Conservation (phyloP, 2,797 vertebrate genomes). For the Muraenolepis orangiensis region DNA sequence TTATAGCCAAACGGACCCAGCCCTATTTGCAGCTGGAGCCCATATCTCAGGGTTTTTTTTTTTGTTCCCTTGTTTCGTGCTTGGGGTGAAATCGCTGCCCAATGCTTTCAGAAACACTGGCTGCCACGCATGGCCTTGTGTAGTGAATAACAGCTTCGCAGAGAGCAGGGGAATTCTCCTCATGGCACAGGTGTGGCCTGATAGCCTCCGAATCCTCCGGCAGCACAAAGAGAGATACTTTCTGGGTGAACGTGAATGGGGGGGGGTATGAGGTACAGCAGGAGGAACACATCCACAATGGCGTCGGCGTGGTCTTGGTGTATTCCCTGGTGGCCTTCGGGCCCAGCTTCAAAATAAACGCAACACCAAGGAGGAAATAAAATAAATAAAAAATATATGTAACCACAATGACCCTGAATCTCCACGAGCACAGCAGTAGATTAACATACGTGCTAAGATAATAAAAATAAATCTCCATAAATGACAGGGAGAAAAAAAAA, state of each 20-base stretch:
- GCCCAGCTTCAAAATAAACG: constrained; percentile 59
- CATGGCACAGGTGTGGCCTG: constrained; percentile 68
- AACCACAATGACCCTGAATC: constrained; percentile 64
- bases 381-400: no score
- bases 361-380: constrained; percentile 56
- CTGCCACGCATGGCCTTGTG: constrained; percentile 67
- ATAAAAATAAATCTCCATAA: no score
- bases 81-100: constrained; percentile 20
- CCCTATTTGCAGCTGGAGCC: constrained; percentile 7
- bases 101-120: constrained; percentile 63
- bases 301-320: constrained; percentile 60
- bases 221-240: constrained; percentile 66
- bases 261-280: constrained; percentile 59
- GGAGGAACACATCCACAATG: constrained; percentile 66
- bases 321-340: constrained; percentile 70
- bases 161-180: constrained; percentile 68
- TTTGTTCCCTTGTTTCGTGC: not conserved
- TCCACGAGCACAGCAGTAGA: constrained; percentile 36
- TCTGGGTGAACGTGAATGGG: constrained; percentile 61
- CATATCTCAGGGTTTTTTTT: not conserved
- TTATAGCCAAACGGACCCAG: constrained; percentile 27
- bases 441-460: constrained; percentile 50
- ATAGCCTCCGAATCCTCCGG: constrained; percentile 65
- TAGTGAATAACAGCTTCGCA: constrained; percentile 69
- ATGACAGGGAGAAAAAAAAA: constrained; percentile 20